Evolutionary conservation across 2,113 vertebrate genomes (phyloP).

Genomic region (Nibea albiflora): DNA sequence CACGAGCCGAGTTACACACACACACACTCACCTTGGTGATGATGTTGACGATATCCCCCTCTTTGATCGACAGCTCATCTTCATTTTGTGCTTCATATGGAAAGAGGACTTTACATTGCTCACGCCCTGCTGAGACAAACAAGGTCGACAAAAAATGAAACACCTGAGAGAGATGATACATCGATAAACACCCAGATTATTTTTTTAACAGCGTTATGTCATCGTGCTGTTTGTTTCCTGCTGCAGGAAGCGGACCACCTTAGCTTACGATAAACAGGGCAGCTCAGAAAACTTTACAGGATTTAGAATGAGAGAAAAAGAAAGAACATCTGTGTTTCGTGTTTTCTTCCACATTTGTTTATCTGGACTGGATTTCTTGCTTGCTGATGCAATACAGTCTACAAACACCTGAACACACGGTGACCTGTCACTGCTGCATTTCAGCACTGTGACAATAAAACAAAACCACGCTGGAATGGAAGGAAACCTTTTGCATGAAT

Average conservation of each 20-base stretch:
- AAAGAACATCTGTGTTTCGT: no score
- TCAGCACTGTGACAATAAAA: not conserved
- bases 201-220: no score
- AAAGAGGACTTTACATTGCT: constrained; percentile 98
- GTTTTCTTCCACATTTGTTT: no score
- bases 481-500: constrained; percentile 39
- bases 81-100: constrained; percentile 97
- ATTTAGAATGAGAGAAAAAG: no score
- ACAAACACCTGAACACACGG: constrained; percentile 9
- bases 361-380: no score
- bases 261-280: no score
- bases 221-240: no score
- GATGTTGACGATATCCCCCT: constrained; percentile 95
- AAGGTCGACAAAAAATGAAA: not conserved
- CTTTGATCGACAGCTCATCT: constrained; percentile 96
- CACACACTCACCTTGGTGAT: constrained; percentile 91
- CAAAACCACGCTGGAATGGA: constrained; percentile 22
- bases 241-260: no score
- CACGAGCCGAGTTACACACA: not conserved
- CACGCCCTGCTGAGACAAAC: constrained; percentile 85
- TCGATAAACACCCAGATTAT: not conserved
- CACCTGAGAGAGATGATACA: not conserved
- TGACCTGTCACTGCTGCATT: not conserved
- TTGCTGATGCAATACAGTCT: no score
- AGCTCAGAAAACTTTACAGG: no score